These are phyloP conservation scores for Stylophora pistillata DNA, from an alignment of 64 coral and sea anemone species.

Conservation along the genomic window DNA sequence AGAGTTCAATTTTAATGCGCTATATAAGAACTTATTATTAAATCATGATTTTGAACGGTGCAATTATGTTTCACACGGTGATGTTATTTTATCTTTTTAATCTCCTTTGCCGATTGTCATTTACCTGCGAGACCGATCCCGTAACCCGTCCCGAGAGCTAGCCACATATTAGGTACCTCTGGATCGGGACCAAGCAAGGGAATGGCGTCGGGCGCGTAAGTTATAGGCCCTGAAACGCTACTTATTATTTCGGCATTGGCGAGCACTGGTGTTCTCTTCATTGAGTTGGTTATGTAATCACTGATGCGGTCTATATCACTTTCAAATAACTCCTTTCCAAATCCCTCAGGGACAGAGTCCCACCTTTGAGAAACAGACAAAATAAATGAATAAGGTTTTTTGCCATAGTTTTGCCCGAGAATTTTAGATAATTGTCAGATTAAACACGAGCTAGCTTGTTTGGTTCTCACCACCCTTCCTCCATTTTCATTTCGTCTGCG, in stretches of 20 bases:
- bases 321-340: slow-evolving; percentile 94
- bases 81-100: too few relatives aligned
- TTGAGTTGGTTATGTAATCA: slow-evolving; percentile 64
- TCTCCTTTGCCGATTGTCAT: not conserved
- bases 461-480: slow-evolving; percentile 72
- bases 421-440: too few relatives aligned
- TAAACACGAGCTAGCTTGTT: too few relatives aligned
- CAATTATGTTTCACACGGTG: too few relatives aligned
- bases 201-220: slow-evolving; percentile 80
- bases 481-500: slow-evolving; percentile 78
- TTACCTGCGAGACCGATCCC: slow-evolving; percentile 87
- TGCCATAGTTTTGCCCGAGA: too few relatives aligned
- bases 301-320: slow-evolving; percentile 84
- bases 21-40: too few relatives aligned
- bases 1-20: too few relatives aligned
- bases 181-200: slow-evolving; percentile 78
- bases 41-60: too few relatives aligned
- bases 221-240: slow-evolving; percentile 84
- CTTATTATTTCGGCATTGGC: slow-evolving; percentile 84
- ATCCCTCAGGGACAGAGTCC: slow-evolving; percentile 81
- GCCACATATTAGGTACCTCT: slow-evolving; percentile 85
- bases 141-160: slow-evolving; percentile 82
- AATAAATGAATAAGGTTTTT: too few relatives aligned
- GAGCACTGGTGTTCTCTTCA: slow-evolving; percentile 78
- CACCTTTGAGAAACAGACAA: slow-evolving; percentile 56